Percentiles rank a stretch among this genome's conserved stretches.
These are phyloP conservation scores for Glossosoma conforme DNA, from an alignment of 1,140 invertebrate genomes.

Conservation along the genomic window DNA sequence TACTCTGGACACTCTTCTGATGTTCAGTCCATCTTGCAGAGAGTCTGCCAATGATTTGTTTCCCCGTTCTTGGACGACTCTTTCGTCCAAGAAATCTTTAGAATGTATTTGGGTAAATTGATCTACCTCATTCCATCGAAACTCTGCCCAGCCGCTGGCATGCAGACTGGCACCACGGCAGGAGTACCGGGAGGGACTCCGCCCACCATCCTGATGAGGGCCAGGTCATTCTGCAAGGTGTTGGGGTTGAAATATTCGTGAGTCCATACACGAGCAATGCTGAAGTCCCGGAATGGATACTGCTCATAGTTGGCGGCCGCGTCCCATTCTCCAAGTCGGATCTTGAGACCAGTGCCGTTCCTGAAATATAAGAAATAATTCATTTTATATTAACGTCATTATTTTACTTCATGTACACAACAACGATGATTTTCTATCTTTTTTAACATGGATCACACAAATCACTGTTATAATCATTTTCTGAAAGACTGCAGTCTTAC, in stretches of 20 bases:
- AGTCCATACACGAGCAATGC: slow-evolving; percentile 50
- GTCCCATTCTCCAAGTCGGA: slow-evolving; percentile 68
- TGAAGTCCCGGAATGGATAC: slow-evolving; percentile 57
- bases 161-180: slow-evolving; percentile 68
- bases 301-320: slow-evolving; percentile 55
- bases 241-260: slow-evolving; percentile 61
- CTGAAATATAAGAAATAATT: slow-evolving; percentile 31
- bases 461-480: too few relatives aligned
- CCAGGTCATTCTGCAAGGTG: slow-evolving; percentile 66
- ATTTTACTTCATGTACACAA: too few relatives aligned
- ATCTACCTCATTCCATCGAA: slow-evolving; percentile 57
- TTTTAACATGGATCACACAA: too few relatives aligned
- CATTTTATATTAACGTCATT: too few relatives aligned
- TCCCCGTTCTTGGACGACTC: too few relatives aligned
- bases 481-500: too few relatives aligned
- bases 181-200: slow-evolving; percentile 53
- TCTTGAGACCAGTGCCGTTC: slow-evolving; percentile 45
- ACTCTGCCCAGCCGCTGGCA: slow-evolving; percentile 51
- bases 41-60: too few relatives aligned
- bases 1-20: too few relatives aligned
- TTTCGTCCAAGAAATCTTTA: too few relatives aligned
- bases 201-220: slow-evolving; percentile 56
- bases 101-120: too few relatives aligned
- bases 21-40: too few relatives aligned
- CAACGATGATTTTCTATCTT: too few relatives aligned